Evolutionary conservation across 2,888 invertebrate genomes (phyloP).

Genomic region (Drosophila flavopinicola): DNA sequence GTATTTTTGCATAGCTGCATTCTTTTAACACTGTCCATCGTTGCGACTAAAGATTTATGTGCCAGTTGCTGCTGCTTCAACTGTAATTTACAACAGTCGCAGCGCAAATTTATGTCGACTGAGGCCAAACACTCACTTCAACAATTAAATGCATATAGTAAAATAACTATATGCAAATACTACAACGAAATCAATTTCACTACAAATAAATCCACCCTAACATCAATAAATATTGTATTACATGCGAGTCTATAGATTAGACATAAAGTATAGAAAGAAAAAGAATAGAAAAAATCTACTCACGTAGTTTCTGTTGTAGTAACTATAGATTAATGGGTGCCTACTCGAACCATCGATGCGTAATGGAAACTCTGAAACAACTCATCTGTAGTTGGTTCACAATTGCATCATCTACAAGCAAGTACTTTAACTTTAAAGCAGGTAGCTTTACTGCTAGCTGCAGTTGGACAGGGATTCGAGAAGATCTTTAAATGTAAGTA

Average conservation of each 20-base stretch:
- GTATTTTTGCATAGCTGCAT: constrained; percentile 53
- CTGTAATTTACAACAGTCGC: constrained; percentile 73
- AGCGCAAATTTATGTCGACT: constrained; percentile 62
- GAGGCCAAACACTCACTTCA: constrained; percentile 28
- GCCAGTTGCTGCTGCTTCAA: constrained; percentile 63
- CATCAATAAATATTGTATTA: constrained; percentile 17
- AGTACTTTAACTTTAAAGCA: not conserved
- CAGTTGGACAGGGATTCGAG: not conserved
- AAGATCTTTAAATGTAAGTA: too few relatives aligned
- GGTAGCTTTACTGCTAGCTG: not conserved
- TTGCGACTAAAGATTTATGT: constrained; percentile 66
- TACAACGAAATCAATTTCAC: constrained; percentile 34
- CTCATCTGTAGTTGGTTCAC: constrained; percentile 1
- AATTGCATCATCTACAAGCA: constrained; percentile 2
- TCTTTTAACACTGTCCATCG: constrained; percentile 51
- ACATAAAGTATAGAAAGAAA: constrained; percentile 7
- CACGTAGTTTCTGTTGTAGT: constrained; percentile 2
- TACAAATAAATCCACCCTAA: constrained; percentile 16
- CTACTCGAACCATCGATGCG: not conserved
- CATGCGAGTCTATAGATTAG: constrained; percentile 8
- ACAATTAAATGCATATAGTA: constrained; percentile 44
- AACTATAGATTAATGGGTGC: constrained; percentile 24
- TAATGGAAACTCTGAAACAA: not conserved
- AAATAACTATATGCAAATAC: constrained; percentile 6
- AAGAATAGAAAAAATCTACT: constrained; percentile 7